Conservation (phyloP, 2,797 vertebrate genomes). For the Neostethus bicornis region DNA sequence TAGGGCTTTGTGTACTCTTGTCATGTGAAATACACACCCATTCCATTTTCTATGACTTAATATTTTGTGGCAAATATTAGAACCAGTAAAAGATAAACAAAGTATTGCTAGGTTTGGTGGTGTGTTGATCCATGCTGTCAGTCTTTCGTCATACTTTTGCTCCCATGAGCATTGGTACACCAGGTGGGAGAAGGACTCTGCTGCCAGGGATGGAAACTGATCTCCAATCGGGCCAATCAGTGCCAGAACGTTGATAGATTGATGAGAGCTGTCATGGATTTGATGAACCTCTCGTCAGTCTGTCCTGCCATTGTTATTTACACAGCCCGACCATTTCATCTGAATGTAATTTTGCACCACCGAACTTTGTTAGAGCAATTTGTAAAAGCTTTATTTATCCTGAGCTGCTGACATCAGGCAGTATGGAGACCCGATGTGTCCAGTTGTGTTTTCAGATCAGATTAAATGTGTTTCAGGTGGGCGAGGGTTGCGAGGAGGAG, state of each 20-base stretch:
- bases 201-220: constrained; percentile 61
- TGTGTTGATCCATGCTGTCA: constrained; percentile 61
- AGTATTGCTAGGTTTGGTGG: constrained; percentile 28
- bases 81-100: constrained; percentile 30
- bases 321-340: constrained; percentile 59
- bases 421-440: constrained; percentile 43
- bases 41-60: constrained; percentile 7
- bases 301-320: constrained; percentile 70
- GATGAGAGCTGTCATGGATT: constrained; percentile 70
- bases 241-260: constrained; percentile 69
- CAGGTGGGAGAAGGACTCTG: constrained; percentile 68
- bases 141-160: constrained; percentile 35
- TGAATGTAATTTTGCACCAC: constrained; percentile 76
- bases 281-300: constrained; percentile 63
- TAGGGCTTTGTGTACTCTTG: constrained; percentile 19
- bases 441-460: constrained; percentile 47
- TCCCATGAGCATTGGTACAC: constrained; percentile 59
- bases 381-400: constrained; percentile 73
- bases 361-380: constrained; percentile 73
- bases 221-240: constrained; percentile 73
- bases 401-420: constrained; percentile 53
- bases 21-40: constrained; percentile 1
- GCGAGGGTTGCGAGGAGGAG: constrained; percentile 46
- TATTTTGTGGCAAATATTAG: constrained; percentile 28
- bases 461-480: constrained; percentile 74